phyloP scores from a whole-genome alignment of 2,888 invertebrate species.

The Melinaea menophilus region DNA sequence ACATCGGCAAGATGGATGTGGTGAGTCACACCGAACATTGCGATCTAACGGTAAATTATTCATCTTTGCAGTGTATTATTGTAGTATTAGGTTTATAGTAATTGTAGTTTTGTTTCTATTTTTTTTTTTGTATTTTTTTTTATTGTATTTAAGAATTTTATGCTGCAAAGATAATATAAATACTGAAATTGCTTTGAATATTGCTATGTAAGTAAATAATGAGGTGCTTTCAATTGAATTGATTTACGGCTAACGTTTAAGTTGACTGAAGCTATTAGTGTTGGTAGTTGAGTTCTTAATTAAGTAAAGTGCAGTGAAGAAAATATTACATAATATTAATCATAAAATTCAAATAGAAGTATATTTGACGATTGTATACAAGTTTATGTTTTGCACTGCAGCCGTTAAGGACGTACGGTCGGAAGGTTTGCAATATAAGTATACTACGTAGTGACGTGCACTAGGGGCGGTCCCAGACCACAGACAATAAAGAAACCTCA shows the following conservation, averaged over 20 bases:
- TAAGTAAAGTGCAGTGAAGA: no score
- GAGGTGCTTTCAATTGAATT: background rate
- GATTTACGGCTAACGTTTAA: background rate
- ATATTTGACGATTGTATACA: conserved; percentile 35
- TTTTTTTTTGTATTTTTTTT: background rate
- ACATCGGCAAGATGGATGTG: conserved; percentile 78
- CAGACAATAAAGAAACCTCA: background rate
- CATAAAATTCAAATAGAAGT: background rate
- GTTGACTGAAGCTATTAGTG: background rate
- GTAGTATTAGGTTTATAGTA: background rate
- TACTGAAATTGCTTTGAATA: conserved; percentile 1
- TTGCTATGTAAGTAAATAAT: conserved; percentile 1
- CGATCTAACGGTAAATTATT: conserved; percentile 2
- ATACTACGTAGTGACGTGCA: conserved; percentile 41
- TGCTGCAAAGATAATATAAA: conserved; percentile 6
- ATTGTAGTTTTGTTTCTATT: background rate
- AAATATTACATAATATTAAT: background rate
- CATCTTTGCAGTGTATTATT: conserved; percentile 5
- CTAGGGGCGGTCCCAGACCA: conserved; percentile 35
- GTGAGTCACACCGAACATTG: conserved; percentile 45
- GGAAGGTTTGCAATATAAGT: conserved; percentile 57
- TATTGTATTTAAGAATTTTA: background rate
- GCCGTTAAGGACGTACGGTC: conserved; percentile 74
- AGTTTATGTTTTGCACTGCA: conserved; percentile 68
- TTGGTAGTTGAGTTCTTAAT: no score